Evolutionary conservation across 2,113 vertebrate genomes (phyloP).

Genomic region (Ranitomeya variabilis): DNA sequence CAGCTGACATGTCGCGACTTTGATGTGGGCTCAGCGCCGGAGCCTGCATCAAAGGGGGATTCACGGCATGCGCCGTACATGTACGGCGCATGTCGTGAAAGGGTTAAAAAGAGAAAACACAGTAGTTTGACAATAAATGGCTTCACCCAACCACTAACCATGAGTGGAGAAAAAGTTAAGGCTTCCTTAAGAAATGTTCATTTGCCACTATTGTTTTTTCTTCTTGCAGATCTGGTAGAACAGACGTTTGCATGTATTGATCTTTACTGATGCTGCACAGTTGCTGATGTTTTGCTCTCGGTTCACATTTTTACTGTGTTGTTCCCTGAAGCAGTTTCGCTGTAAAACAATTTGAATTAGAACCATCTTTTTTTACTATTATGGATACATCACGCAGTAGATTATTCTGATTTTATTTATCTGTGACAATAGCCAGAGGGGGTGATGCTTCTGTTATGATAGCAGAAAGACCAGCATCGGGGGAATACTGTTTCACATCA

Average conservation of each 20-base stretch:
- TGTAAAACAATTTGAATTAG: neutral
- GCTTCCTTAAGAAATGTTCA: too few relatives aligned
- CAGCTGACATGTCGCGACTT: too few relatives aligned
- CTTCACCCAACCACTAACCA: too few relatives aligned
- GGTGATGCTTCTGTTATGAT: neutral
- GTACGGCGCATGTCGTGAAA: too few relatives aligned
- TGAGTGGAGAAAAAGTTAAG: too few relatives aligned
- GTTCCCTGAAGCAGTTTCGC: neutral
- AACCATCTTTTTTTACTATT: neutral
- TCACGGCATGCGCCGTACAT: too few relatives aligned
- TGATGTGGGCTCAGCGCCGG: too few relatives aligned
- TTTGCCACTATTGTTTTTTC: neutral
- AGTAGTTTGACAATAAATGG: too few relatives aligned
- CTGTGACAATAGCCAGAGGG: neutral
- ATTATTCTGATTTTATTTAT: constrained; percentile 4
- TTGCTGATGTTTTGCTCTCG: neutral
- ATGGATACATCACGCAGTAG: neutral
- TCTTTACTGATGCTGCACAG: neutral
- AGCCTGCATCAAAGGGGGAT: too few relatives aligned
- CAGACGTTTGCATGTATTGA: neutral
- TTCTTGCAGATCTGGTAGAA: neutral
- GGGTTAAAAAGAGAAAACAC: too few relatives aligned
- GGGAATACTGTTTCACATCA: neutral
- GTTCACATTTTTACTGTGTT: neutral
- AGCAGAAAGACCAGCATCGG: neutral